These are phyloP conservation scores for Diabrotica balteata DNA, from an alignment of 2,888 invertebrate genomes.

Conservation along the genomic window DNA sequence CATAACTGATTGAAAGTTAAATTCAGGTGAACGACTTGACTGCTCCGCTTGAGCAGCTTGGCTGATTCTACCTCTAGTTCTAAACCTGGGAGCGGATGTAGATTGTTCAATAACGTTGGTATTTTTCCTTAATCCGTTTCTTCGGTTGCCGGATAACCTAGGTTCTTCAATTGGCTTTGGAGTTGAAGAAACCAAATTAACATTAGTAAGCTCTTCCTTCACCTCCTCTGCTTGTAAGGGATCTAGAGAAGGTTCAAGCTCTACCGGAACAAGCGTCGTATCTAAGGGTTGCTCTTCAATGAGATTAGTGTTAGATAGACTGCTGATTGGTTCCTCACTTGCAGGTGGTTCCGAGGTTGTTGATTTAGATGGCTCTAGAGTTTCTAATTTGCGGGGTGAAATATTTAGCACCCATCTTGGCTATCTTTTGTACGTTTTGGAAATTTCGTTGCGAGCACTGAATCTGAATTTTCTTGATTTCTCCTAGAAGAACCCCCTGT, in stretches of 20 bases:
- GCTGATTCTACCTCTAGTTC: constrained; percentile 38
- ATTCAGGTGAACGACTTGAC: constrained; percentile 12
- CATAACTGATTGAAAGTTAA: constrained; percentile 10
- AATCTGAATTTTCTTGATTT: constrained; percentile 2
- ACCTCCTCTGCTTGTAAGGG: constrained; percentile 14
- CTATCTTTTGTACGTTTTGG: constrained; percentile 32
- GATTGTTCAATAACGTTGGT: constrained; percentile 23
- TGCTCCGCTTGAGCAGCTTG: constrained; percentile 12
- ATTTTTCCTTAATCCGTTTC: constrained; percentile 26
- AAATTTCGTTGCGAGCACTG: constrained; percentile 49
- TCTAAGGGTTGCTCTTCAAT: constrained; percentile 34
- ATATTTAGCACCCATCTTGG: constrained; percentile 35
- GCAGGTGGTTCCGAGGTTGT: constrained; percentile 17
- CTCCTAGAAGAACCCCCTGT: not conserved
- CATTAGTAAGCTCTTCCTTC: constrained; percentile 17
- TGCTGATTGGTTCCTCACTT: constrained; percentile 28
- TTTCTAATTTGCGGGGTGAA: constrained; percentile 31
- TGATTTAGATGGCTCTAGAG: constrained; percentile 7
- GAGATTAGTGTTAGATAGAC: constrained; percentile 27
- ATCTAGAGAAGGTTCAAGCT: constrained; percentile 35
- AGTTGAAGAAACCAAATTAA: constrained; percentile 17
- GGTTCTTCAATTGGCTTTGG: constrained; percentile 6
- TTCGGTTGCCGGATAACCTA: constrained; percentile 23
- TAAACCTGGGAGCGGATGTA: constrained; percentile 33
- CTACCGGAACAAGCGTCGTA: constrained; percentile 29